These are phyloP conservation scores for Acanthornis magna DNA, from an alignment of 2,797 vertebrate genomes.

Conservation along the genomic window DNA sequence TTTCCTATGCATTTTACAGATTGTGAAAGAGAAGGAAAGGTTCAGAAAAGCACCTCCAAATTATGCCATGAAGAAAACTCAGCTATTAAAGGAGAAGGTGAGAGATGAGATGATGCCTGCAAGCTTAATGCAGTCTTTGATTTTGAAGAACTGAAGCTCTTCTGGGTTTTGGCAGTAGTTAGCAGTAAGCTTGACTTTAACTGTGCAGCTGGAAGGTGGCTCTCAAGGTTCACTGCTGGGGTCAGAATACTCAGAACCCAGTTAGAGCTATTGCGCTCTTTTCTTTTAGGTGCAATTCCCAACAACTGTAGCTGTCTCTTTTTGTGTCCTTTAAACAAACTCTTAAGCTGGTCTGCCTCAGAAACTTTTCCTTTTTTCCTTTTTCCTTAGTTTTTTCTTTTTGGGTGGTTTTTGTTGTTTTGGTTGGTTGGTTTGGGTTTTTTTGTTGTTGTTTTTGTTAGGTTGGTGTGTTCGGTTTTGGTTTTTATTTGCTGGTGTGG, in stretches of 20 bases:
- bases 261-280: neutral
- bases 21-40: conserved; percentile 97
- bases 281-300: neutral
- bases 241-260: neutral
- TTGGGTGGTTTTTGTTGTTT: too few species aligned
- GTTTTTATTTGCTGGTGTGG: too few species aligned
- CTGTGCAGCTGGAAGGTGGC: neutral
- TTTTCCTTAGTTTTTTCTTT: neutral
- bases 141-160: neutral
- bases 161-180: neutral
- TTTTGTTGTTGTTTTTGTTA: neutral
- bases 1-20: conserved; percentile 75
- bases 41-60: conserved; percentile 97
- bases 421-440: neutral
- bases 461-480: too few species aligned
- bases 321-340: neutral
- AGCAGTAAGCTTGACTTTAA: neutral
- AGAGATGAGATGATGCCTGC: conserved; percentile 12
- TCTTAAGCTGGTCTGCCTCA: neutral
- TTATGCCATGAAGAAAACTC: conserved; percentile 99
- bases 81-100: conserved; percentile 97
- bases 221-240: neutral
- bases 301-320: neutral
- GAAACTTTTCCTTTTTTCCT: neutral
- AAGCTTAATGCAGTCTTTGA: conserved; percentile 5